Evolutionary conservation across 2,113 vertebrate genomes (phyloP).

Genomic region (Periophthalmodon schlosseri): DNA sequence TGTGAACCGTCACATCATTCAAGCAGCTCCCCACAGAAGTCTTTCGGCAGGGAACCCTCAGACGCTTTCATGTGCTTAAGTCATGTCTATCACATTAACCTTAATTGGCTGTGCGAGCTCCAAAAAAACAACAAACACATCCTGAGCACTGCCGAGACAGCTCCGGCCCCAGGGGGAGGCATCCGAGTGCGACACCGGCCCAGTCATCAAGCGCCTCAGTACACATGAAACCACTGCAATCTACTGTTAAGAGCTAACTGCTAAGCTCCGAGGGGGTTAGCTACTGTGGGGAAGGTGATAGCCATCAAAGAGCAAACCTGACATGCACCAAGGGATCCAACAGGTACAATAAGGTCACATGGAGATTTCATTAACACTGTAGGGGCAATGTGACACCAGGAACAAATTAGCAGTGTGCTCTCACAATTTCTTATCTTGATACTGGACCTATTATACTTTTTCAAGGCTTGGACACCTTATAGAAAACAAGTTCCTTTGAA

Average conservation of each 20-base stretch:
- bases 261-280: conserved; percentile 11
- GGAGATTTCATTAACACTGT: neutral
- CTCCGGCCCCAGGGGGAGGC: conserved; percentile 34
- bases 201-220: neutral
- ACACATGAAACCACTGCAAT: conserved; percentile 16
- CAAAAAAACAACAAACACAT: conserved; percentile 56
- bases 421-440: neutral
- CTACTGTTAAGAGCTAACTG: conserved; percentile 12
- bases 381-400: conserved; percentile 1
- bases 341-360: neutral
- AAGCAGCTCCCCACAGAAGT: conserved; percentile 30
- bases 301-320: neutral
- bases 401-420: neutral
- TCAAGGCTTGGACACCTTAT: neutral
- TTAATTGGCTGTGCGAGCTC: conserved; percentile 48
- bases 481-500: neutral
- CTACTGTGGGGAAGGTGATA: conserved; percentile 1
- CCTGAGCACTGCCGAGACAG: conserved; percentile 34
- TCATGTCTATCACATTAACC: conserved; percentile 55
- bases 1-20: conserved; percentile 9
- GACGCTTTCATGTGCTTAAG: conserved; percentile 53
- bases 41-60: conserved; percentile 34
- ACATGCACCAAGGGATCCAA: neutral
- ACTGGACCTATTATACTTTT: neutral
- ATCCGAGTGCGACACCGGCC: conserved; percentile 14